A percentile compares a stretch with the other conserved stretches of the same genome.
Conservation (phyloP, 2,888 invertebrate species). For the Xestia rhomboidea region DNA sequence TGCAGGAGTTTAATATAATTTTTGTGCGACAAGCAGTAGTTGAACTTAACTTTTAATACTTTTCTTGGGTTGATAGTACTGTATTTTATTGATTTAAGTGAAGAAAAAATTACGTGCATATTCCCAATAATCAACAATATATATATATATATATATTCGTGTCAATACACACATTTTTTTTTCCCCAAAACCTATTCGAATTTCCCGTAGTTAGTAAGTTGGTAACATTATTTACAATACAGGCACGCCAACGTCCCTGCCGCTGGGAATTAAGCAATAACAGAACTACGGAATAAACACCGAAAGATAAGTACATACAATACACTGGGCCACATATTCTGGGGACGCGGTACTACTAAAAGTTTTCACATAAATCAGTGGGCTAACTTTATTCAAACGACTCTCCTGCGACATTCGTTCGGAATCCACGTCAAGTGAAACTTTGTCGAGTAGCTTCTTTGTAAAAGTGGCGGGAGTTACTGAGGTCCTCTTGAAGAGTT, state of each 20-base stretch:
- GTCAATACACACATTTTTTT: slow-evolving; percentile 21
- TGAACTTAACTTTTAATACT: too few relatives aligned
- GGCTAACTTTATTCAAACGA: slow-evolving; percentile 90
- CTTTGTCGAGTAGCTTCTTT: slow-evolving; percentile 83
- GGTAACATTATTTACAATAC: slow-evolving; percentile 65
- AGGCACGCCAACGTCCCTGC: slow-evolving; percentile 69
- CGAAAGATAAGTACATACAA: slow-evolving; percentile 80
- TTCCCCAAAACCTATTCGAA: slow-evolving; percentile 33
- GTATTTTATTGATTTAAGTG: too few relatives aligned
- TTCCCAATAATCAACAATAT: too few relatives aligned
- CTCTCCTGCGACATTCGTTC: slow-evolving; percentile 89
- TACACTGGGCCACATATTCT: slow-evolving; percentile 83
- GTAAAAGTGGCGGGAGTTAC: slow-evolving; percentile 79
- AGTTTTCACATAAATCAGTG: slow-evolving; percentile 89
- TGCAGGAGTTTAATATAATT: too few relatives aligned
- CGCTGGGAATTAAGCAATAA: slow-evolving; percentile 80
- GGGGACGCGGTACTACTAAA: slow-evolving; percentile 76
- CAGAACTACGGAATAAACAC: slow-evolving; percentile 80
- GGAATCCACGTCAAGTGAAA: slow-evolving; percentile 86
- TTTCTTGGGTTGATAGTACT: too few relatives aligned
- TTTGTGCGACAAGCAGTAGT: too few relatives aligned
- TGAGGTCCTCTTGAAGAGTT: slow-evolving; percentile 69
- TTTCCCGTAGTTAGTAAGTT: slow-evolving; percentile 57
- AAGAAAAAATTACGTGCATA: too few relatives aligned
- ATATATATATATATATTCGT: too few relatives aligned